Evolutionary conservation across 2,888 invertebrate genomes (phyloP).

Genomic region (Cryptus viduatorius): DNA sequence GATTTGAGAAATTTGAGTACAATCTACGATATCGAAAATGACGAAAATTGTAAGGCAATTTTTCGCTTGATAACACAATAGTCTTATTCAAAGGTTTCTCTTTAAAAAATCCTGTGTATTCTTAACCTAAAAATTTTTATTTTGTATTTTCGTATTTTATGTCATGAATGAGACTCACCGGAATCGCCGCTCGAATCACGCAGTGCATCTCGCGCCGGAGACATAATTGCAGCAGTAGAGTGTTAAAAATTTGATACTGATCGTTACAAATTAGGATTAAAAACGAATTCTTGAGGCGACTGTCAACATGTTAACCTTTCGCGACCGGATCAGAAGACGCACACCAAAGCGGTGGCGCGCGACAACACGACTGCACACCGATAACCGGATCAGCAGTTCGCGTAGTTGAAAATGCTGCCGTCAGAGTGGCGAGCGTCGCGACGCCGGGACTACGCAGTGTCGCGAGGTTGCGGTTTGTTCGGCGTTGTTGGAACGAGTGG

Average conservation of each 20-base stretch:
- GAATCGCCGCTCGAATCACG: conserved; percentile 80
- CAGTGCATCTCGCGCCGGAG: conserved; percentile 71
- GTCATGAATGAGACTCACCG: conserved; percentile 68
- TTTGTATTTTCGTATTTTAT: background rate
- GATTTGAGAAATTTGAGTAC: no score
- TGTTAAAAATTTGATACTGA: background rate
- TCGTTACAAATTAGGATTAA: background rate
- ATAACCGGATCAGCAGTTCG: background rate
- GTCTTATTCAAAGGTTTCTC: no score
- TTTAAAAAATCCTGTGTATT: no score
- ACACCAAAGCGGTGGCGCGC: background rate
- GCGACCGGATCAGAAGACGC: conserved; percentile 22
- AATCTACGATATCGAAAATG: conserved; percentile 75
- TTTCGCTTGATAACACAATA: no score
- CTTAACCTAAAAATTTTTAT: conserved; percentile 58
- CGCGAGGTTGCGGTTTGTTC: background rate
- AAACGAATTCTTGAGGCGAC: conserved; percentile 34
- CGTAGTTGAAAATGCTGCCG: conserved; percentile 50
- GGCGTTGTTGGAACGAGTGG: conserved; percentile 4
- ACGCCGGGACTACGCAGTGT: no score
- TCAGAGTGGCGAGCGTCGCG: conserved; percentile 49
- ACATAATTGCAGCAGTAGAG: conserved; percentile 69
- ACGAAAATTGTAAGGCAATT: no score
- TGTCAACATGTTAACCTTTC: conserved; percentile 25
- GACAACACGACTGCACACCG: no score